A percentile compares a stretch with the other conserved stretches of the same genome.
phyloP scores from a whole-genome alignment of 1,140 invertebrate genomes.

The Neuroterus valhalla region DNA sequence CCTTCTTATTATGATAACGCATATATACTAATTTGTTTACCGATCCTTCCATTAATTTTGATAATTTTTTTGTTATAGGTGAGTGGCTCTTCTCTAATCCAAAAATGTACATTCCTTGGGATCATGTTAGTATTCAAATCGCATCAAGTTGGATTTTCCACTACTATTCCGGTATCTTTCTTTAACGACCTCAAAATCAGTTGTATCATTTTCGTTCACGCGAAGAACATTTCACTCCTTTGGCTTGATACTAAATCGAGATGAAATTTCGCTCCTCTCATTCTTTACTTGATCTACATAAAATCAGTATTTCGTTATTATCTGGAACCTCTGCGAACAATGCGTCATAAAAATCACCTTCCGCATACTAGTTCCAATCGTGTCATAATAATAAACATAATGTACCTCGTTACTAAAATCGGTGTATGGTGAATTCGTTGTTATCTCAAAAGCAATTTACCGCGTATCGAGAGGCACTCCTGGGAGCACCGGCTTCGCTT shows the following conservation, averaged over 20 bases:
- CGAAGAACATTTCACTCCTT: background rate
- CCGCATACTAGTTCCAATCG: constrained; percentile 3
- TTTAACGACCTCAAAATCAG: too few species aligned
- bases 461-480: constrained; percentile 43
- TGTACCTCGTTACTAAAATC: constrained; percentile 43
- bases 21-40: constrained; percentile 31
- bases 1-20: too few species aligned
- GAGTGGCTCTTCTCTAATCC: constrained; percentile 37
- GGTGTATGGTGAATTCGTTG: constrained; percentile 47
- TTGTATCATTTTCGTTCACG: background rate
- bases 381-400: constrained; percentile 49
- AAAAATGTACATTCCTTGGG: background rate
- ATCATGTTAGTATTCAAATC: too few species aligned
- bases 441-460: constrained; percentile 56
- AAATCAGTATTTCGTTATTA: constrained; percentile 2
- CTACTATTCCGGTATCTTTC: too few species aligned
- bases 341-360: background rate
- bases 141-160: too few species aligned
- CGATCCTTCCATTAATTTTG: background rate
- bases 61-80: constrained; percentile 54
- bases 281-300: background rate
- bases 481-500: constrained; percentile 33
- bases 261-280: background rate
- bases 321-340: background rate
- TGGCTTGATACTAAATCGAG: background rate